Conservation (phyloP, 2,797 vertebrate genomes). For the Synanceia verrucosa region DNA sequence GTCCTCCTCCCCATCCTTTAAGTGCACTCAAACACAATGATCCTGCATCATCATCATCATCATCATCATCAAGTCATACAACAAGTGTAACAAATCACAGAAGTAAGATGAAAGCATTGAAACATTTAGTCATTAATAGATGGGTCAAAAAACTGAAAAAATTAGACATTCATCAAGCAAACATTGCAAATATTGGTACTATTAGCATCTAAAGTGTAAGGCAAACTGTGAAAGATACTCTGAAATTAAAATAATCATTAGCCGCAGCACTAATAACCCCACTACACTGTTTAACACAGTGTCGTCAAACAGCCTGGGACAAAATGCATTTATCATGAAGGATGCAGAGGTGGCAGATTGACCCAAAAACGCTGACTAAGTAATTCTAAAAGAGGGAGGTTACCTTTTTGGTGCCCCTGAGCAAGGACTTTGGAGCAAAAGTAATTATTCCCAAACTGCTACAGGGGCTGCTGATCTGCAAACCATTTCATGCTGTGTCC, state of each 20-base stretch:
- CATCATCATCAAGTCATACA: too few relatives aligned
- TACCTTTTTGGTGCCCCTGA: constrained; percentile 4
- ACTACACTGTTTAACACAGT: neutral
- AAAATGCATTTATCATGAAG: neutral
- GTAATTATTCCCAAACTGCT: constrained; percentile 24
- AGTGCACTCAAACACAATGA: constrained; percentile 7
- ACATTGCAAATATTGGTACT: neutral
- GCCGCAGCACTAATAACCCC: neutral
- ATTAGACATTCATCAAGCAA: neutral
- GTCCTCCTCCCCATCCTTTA: constrained; percentile 9
- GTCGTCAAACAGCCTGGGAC: constrained; percentile 8
- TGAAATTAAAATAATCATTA: neutral
- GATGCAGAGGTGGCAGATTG: neutral
- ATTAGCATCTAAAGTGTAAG: neutral
- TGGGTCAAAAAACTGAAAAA: neutral
- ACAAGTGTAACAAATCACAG: neutral
- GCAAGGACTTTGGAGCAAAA: constrained; percentile 24
- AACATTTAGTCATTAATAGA: neutral
- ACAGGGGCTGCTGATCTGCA: neutral
- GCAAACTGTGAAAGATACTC: neutral
- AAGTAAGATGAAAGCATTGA: neutral
- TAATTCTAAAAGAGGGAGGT: neutral
- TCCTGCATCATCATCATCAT: constrained; percentile 6
- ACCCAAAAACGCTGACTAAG: constrained; percentile 22
- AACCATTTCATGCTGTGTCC: constrained; percentile 4